A percentile compares a stretch with the other conserved stretches of the same genome.
Evolutionary conservation across 64 coral and sea anemone species (phyloP).

Genomic region (Acropora yongei): DNA sequence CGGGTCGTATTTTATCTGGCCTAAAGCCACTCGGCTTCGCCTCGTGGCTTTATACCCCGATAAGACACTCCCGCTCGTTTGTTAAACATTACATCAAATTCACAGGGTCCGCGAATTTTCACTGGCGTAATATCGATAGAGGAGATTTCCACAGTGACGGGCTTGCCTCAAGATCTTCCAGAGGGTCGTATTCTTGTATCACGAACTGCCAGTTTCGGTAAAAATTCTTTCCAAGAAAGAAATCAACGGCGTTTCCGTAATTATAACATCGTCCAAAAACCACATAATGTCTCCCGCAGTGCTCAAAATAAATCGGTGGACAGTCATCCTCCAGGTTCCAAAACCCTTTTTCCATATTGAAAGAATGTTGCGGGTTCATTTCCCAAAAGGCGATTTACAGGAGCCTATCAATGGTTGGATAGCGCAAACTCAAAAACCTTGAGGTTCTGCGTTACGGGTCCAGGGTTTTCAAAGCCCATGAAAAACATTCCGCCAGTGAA

Average conservation of each 20-base stretch:
- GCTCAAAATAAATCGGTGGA: conserved; percentile 23
- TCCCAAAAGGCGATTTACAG: neutral
- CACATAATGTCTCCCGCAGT: neutral
- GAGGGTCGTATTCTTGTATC: conserved; percentile 16
- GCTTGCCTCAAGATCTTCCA: neutral
- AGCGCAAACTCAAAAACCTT: conserved; percentile 55
- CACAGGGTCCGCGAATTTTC: too few relatives aligned
- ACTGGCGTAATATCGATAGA: too few relatives aligned
- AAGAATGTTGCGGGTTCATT: neutral
- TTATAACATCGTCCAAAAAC: neutral
- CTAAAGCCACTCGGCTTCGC: too few relatives aligned
- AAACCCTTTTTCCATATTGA: neutral
- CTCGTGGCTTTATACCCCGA: neutral
- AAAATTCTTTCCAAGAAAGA: neutral
- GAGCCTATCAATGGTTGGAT: conserved; percentile 22
- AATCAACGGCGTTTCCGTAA: neutral
- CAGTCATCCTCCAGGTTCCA: neutral
- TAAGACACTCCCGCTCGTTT: neutral
- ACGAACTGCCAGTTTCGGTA: neutral
- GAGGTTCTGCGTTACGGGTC: neutral
- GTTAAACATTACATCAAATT: too few relatives aligned
- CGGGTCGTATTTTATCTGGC: too few relatives aligned
- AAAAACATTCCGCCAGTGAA: conserved; percentile 41
- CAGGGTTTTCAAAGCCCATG: neutral
- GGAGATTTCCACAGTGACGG: neutral